A percentile compares a stretch with the other conserved stretches of the same genome.
Evolutionary conservation across 2,797 vertebrate species (phyloP).

Genomic region (Brachyalestes nurse): DNA sequence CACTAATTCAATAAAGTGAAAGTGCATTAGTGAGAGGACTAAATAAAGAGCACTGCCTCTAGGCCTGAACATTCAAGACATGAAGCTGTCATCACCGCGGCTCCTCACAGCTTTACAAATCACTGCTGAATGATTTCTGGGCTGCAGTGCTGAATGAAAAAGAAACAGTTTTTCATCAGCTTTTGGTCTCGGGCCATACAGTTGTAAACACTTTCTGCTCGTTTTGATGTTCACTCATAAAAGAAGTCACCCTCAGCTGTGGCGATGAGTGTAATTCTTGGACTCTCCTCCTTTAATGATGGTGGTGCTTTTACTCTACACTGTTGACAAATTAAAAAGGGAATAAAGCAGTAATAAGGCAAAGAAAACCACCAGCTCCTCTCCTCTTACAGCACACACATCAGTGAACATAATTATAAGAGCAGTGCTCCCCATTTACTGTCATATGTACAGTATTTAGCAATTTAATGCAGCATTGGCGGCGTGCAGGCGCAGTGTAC

Average conservation of each 20-base stretch:
- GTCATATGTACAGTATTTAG: not conserved
- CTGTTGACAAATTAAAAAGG: not conserved
- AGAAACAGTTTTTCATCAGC: not conserved
- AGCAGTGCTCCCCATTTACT: not conserved
- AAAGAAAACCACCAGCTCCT: not conserved
- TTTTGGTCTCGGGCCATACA: not conserved
- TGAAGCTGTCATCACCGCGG: not conserved
- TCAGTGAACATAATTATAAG: not conserved
- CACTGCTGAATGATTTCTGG: not conserved
- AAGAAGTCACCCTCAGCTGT: not conserved
- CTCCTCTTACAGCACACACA: not conserved
- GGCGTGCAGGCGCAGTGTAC: no score
- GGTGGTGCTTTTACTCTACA: not conserved
- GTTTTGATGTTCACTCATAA: not conserved
- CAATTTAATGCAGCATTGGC: not conserved
- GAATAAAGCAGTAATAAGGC: not conserved
- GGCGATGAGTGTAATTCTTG: not conserved
- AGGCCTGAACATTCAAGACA: not conserved
- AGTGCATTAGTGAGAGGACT: slow-evolving; percentile 9
- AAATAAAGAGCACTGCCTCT: slow-evolving; percentile 4
- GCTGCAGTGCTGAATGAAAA: not conserved
- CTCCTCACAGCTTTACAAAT: not conserved
- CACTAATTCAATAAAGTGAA: not conserved
- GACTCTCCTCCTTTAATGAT: not conserved
- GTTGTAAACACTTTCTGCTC: not conserved